phyloP scores from a whole-genome alignment of 2,797 vertebrate genomes.

The Scyliorhinus canicula region DNA sequence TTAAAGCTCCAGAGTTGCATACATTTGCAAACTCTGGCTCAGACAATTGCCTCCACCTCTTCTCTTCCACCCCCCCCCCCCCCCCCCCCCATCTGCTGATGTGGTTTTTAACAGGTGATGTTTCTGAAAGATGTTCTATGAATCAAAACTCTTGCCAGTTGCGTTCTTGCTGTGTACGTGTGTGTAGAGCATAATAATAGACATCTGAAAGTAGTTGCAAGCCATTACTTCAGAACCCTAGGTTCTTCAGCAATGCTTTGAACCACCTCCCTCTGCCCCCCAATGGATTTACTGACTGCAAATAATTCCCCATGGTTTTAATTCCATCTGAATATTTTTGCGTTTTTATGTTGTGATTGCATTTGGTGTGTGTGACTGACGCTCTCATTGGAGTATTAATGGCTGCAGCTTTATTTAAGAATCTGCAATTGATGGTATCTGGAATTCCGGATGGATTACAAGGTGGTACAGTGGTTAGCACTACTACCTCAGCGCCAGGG shows the following conservation, averaged over 20 bases:
- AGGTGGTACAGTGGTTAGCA: too few species aligned
- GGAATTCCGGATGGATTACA: neutral
- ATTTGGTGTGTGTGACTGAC: neutral
- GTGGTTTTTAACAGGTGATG: neutral
- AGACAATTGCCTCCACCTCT: neutral
- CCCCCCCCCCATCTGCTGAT: neutral
- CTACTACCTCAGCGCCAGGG: too few species aligned
- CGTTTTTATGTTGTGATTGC: neutral
- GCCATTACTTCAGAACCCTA: neutral
- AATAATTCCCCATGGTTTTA: neutral
- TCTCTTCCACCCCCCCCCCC: too few species aligned
- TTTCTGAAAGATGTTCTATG: neutral
- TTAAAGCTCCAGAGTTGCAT: neutral
- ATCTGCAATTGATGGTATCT: neutral
- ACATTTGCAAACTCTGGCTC: neutral
- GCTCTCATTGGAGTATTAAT: neutral
- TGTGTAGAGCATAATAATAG: neutral
- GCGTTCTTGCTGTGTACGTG: neutral
- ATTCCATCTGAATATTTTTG: neutral
- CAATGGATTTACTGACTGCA: neutral
- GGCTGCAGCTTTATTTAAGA: neutral
- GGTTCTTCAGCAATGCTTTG: neutral
- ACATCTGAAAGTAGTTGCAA: neutral
- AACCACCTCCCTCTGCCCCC: neutral
- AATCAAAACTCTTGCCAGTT: neutral